A percentile compares a stretch with the other conserved stretches of the same genome.
phyloP scores from a whole-genome alignment of 2,797 vertebrate genomes.

The Peromyscus melanophrys region DNA sequence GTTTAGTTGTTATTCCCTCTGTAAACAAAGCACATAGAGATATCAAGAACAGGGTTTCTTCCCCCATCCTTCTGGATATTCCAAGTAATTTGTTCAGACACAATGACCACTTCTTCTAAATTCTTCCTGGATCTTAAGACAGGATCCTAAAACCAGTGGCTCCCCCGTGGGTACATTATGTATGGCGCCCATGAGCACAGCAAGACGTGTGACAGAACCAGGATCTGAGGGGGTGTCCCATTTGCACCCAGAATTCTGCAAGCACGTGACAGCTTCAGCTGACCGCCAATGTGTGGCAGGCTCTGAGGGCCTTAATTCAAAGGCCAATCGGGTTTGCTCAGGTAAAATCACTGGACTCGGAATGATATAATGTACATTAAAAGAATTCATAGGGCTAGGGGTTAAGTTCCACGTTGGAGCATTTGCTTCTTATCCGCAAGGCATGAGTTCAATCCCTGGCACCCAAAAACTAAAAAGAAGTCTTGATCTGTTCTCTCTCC shows the following conservation, averaged over 20 bases:
- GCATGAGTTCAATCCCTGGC: neutral
- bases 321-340: constrained; percentile 29
- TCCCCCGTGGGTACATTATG: neutral
- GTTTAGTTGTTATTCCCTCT: constrained; percentile 14
- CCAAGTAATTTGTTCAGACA: neutral
- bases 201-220: neutral
- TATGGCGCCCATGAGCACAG: neutral
- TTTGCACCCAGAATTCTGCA: neutral
- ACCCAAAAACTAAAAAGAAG: neutral
- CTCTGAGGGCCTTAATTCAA: constrained; percentile 65
- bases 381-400: neutral
- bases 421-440: neutral
- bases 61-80: neutral
- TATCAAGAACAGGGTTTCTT: neutral
- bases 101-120: neutral
- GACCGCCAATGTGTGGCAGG: constrained; percentile 8
- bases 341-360: constrained; percentile 8
- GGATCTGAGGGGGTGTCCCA: neutral
- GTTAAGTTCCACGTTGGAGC: too few relatives aligned
- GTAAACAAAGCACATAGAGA: constrained; percentile 4
- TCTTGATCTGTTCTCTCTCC: constrained; percentile 26
- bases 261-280: constrained; percentile 10
- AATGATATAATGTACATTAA: constrained; percentile 36
- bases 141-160: neutral
- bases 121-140: constrained; percentile 32